Percentiles rank a stretch among this genome's conserved stretches.
Conservation (phyloP, 2,797 vertebrate genomes). For the Columba guinea region DNA sequence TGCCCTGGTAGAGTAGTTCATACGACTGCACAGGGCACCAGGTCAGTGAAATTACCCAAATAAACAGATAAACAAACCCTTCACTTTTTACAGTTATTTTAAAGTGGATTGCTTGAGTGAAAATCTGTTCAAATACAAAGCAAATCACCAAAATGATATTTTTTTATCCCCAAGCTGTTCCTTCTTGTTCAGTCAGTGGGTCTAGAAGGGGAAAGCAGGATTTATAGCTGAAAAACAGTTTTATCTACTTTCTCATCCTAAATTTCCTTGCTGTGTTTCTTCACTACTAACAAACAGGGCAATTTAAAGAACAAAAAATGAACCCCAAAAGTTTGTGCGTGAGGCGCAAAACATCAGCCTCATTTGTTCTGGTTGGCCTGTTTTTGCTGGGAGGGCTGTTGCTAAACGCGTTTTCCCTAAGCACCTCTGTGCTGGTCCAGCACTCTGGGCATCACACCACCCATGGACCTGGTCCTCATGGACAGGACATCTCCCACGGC, state of each 20-base stretch:
- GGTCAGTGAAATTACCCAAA: neutral
- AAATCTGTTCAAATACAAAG: neutral
- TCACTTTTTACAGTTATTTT: neutral
- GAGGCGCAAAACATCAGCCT: neutral
- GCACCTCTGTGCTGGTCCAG: accelerated
- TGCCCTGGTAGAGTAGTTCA: neutral
- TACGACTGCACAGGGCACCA: neutral
- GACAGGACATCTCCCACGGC: accelerated
- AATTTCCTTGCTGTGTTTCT: neutral
- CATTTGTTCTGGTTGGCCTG: neutral
- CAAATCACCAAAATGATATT: accelerated
- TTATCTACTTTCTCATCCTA: neutral
- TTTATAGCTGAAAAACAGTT: neutral
- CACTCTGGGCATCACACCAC: accelerated
- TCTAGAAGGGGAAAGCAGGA: neutral
- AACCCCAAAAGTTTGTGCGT: neutral
- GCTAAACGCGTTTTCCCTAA: neutral
- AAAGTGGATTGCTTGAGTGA: neutral
- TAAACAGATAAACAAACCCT: neutral
- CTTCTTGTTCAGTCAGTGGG: neutral
- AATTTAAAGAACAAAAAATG: too few relatives aligned
- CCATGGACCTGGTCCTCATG: accelerated
- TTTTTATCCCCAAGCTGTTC: neutral
- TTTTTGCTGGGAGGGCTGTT: neutral
- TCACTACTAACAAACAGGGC: neutral